Evolutionary conservation across 2,797 vertebrate genomes (phyloP).

Genomic region (Myotis planiceps): DNA sequence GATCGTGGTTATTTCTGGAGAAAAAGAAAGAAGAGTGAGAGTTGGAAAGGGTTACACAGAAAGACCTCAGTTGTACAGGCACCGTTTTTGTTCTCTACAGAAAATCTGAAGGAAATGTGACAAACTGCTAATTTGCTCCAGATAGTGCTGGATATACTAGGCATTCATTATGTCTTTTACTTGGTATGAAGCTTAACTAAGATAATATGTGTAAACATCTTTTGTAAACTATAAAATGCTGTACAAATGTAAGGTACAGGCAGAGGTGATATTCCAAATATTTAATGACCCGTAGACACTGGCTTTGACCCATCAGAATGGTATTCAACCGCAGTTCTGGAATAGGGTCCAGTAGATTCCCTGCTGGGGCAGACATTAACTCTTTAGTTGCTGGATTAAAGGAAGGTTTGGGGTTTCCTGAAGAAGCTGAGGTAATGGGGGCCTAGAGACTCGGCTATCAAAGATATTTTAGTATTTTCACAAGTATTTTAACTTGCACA

Average conservation of each 20-base stretch:
- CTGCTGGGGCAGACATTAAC: not conserved
- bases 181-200: constrained; percentile 13
- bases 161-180: not conserved
- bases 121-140: not conserved
- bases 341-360: not conserved
- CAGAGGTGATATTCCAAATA: not conserved
- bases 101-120: not conserved
- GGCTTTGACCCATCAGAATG: not conserved
- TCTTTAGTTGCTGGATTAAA: constrained; percentile 4
- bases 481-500: not conserved
- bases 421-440: not conserved
- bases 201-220: not conserved
- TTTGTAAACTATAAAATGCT: constrained; percentile 9
- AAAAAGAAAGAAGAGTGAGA: not conserved
- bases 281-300: not conserved
- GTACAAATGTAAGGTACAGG: not conserved
- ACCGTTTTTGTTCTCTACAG: constrained; percentile 2
- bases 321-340: not conserved
- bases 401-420: not conserved
- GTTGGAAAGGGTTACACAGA: not conserved
- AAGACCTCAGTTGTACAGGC: not conserved
- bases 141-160: not conserved
- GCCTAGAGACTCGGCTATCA: not conserved
- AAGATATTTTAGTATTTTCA: constrained; percentile 16
- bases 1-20: constrained; percentile 14